phyloP scores from a whole-genome alignment of 2,113 vertebrate genomes.

The Tachysurus fulvidraco region DNA sequence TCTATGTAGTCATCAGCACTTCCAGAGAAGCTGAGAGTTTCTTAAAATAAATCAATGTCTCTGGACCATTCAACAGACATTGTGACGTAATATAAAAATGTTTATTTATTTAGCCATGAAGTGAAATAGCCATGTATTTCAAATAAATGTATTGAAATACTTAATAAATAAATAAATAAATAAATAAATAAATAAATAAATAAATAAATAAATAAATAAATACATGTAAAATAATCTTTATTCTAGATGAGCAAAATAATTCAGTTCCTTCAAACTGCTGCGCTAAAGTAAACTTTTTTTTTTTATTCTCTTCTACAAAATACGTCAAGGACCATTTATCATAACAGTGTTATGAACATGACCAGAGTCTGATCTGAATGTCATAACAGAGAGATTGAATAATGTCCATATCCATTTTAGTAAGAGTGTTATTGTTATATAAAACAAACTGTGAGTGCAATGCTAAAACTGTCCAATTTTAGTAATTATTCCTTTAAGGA shows the following conservation, averaged over 20 bases:
- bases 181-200: background rate
- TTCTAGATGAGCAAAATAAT: background rate
- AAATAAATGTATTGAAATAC: background rate
- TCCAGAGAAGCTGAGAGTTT: background rate
- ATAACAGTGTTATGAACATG: constrained; percentile 18
- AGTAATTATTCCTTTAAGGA: background rate
- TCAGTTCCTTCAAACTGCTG: background rate
- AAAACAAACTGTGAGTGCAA: constrained; percentile 1
- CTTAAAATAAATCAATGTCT: background rate
- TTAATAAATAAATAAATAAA: background rate
- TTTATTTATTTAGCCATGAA: background rate
- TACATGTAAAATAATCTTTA: background rate
- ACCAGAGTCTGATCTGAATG: background rate
- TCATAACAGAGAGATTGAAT: constrained; percentile 14
- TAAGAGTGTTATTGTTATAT: constrained; percentile 1
- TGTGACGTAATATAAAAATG: background rate
- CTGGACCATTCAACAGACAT: background rate
- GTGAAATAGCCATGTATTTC: background rate
- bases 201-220: background rate
- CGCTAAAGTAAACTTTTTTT: background rate
- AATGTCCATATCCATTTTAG: constrained; percentile 15
- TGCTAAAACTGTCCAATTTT: constrained; percentile 10
- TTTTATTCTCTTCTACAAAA: background rate
- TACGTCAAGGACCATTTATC: background rate
- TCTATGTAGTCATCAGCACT: background rate